Evolutionary conservation across 2,888 invertebrate genomes (phyloP), one percentile per base, ranked within the genome.

Genomic region (Parnassius smintheus): DNA sequence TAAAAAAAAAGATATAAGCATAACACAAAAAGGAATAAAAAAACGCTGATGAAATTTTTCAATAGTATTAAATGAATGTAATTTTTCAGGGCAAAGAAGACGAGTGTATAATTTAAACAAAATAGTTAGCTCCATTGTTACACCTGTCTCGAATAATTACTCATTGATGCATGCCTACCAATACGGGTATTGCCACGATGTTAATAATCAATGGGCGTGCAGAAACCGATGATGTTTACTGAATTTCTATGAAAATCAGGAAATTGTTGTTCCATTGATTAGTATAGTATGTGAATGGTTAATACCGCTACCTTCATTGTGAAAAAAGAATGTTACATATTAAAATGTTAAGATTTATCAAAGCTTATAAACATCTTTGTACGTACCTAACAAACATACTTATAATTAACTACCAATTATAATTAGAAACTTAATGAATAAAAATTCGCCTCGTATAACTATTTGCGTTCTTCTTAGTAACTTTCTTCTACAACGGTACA

Each of bases 401-500:
- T 55, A 72, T 70, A 65, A 65, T 60, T 73, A 75, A 61, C 35
- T 35, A 35, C 35, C 72, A 73, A 76, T 76, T 72, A 69, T 76
- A 79, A 80, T 79, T 77, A 75, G 73, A 77, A 77, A 70, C 75
- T 76, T 73, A 73, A 78, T 41, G 53, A 74, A 76, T 72, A 58
- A 59, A 42, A 56, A 50, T 75, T 75, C 74, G 73, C 72, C 76
- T 75, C 64, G 69, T 65, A 69, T 69, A 59, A 76, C 75, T 75
- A 77, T 77, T 81, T 77, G 70, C 73, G 74, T 73, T 78, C 72
- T 75, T 77, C 74, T 80, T 71, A 41, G 45, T 59, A 59, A 79
- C 86, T 87, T 88, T 88, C 87, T 79, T 83, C 75, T 73, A 68
- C 76, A 87, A 88, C 88, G 86, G 88, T 88, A 88, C 81, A 84